phyloP scores from a whole-genome alignment of 1,140 invertebrate species.

The Drosophila micromelanica region DNA sequence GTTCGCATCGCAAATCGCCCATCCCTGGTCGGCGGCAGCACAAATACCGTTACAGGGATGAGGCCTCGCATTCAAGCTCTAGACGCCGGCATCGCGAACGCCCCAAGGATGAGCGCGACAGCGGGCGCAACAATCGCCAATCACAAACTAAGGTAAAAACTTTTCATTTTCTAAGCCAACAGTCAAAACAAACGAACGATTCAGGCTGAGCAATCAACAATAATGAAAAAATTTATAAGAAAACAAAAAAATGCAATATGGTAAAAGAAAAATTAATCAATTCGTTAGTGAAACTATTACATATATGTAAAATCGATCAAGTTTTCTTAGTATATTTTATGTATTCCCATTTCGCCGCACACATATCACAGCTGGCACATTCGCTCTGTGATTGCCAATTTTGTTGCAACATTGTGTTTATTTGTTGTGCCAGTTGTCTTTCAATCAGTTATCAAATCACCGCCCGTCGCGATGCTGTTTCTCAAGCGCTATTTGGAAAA shows the following conservation, averaged over 20 bases:
- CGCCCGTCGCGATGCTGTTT: constrained; percentile 57
- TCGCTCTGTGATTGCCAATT: constrained; percentile 40
- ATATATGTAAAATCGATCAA: constrained; percentile 16
- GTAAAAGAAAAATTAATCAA: constrained; percentile 59
- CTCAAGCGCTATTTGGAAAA: constrained; percentile 82
- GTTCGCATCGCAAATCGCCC: constrained; percentile 87
- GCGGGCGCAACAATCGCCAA: constrained; percentile 79
- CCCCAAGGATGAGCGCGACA: constrained; percentile 80
- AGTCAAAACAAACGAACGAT: constrained; percentile 57
- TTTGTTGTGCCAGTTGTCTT: neutral
- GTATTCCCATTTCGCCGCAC: constrained; percentile 8
- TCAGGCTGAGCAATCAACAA: constrained; percentile 62
- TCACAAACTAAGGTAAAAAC: constrained; percentile 84
- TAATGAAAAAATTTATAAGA: constrained; percentile 16
- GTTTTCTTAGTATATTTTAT: constrained; percentile 25
- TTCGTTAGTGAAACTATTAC: neutral
- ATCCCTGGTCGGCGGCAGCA: constrained; percentile 86
- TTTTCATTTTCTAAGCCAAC: constrained; percentile 78
- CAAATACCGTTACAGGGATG: constrained; percentile 86
- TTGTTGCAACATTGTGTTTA: constrained; percentile 5
- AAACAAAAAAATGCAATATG: constrained; percentile 41
- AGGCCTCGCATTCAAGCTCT: constrained; percentile 82
- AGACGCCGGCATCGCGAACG: constrained; percentile 77
- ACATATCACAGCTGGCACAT: constrained; percentile 8
- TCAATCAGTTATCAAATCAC: constrained; percentile 27